Percentiles rank a stretch among this genome's conserved stretches.
Conservation (phyloP, 2,797 vertebrate species). For the Cynopterus sphinx region DNA sequence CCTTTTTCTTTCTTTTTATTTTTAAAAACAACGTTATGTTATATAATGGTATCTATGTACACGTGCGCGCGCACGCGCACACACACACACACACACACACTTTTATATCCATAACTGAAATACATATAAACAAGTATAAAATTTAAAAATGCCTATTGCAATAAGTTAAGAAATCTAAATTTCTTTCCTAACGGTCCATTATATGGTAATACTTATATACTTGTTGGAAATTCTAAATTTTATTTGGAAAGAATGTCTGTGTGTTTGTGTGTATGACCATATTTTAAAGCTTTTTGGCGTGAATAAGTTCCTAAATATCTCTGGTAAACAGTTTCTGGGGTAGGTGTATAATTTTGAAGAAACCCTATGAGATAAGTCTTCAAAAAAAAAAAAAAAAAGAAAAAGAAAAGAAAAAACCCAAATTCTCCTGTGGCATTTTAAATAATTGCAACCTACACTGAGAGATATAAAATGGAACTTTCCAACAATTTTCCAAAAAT, state of each 20-base stretch:
- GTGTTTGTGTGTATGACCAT: neutral
- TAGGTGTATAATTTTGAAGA: neutral
- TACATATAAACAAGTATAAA: neutral
- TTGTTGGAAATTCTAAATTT: constrained; percentile 16
- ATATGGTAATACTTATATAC: neutral
- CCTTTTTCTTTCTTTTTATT: neutral
- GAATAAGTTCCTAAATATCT: constrained; percentile 27
- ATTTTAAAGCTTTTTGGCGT: neutral
- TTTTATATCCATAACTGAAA: neutral
- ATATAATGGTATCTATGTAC: neutral
- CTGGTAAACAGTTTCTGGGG: neutral
- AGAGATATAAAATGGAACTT: neutral
- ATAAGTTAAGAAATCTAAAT: neutral
- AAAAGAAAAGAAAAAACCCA: no score
- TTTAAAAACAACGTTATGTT: neutral
- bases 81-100: neutral
- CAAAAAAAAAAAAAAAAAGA: neutral
- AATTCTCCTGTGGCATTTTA: neutral
- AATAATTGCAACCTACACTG: neutral
- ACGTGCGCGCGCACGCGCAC: neutral
- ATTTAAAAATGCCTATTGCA: neutral
- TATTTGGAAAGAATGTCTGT: neutral
- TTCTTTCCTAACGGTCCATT: neutral
- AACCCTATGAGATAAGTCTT: neutral
- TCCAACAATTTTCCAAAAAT: constrained; percentile 10